phyloP scores from a whole-genome alignment of 2,113 vertebrate genomes.

The Talpa occidentalis region DNA sequence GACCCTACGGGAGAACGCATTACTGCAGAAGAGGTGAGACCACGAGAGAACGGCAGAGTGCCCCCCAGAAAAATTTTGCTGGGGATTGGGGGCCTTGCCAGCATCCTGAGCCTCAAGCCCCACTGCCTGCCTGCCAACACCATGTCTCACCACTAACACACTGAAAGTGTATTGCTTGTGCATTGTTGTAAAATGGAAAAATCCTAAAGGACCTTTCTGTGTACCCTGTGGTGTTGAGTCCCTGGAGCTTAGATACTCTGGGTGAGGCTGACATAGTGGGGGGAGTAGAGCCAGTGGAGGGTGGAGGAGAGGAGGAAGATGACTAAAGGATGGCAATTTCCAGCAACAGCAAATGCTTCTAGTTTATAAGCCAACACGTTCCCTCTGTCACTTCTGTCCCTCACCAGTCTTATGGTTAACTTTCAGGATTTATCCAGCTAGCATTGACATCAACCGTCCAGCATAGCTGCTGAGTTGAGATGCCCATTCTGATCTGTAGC shows the following conservation, averaged over 20 bases:
- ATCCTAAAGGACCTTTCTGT: too few species aligned
- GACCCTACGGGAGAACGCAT: too few species aligned
- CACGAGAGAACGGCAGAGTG: too few species aligned
- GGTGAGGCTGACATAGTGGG: background rate
- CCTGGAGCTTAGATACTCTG: background rate
- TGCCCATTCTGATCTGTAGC: background rate
- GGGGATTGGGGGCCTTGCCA: too few species aligned
- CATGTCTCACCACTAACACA: too few species aligned
- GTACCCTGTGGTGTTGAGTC: rapidly evolving
- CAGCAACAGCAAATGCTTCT: background rate
- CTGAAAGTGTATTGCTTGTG: too few species aligned
- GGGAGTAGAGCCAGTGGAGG: background rate
- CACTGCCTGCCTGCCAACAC: too few species aligned
- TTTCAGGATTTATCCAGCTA: background rate
- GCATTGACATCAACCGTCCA: background rate
- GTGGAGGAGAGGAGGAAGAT: background rate
- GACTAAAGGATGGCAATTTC: background rate
- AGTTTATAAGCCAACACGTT: background rate
- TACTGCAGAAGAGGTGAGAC: too few species aligned
- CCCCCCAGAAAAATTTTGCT: too few species aligned
- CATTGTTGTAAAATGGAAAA: too few species aligned
- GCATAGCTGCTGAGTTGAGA: background rate
- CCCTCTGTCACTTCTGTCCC: background rate
- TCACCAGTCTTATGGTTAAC: background rate
- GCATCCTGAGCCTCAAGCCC: too few species aligned